A percentile compares a stretch with the other conserved stretches of the same genome.
phyloP scores from a whole-genome alignment of 2,888 invertebrate genomes.

The Rhaphigaster nebulosa region DNA sequence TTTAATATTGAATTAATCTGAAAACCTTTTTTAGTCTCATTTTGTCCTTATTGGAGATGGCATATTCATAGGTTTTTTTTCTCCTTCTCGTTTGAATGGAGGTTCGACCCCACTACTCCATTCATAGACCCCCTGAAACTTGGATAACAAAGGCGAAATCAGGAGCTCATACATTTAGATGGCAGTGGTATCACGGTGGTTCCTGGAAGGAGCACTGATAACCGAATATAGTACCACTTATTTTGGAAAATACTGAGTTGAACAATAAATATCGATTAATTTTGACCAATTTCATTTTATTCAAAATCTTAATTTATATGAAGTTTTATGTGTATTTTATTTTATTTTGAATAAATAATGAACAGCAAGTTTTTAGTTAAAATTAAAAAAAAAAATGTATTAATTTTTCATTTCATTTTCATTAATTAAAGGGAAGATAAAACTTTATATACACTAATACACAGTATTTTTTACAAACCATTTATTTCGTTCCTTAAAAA shows the following conservation, averaged over 20 bases:
- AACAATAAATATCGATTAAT: background rate
- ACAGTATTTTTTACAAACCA: no score
- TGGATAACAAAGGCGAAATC: constrained; percentile 7
- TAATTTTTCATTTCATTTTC: no score
- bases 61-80: background rate
- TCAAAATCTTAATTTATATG: no score
- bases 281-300: background rate
- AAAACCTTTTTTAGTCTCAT: background rate
- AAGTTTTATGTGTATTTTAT: no score
- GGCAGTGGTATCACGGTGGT: background rate
- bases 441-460: no score
- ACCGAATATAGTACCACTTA: background rate
- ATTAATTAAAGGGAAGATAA: no score
- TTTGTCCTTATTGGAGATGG: background rate
- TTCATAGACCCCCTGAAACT: constrained; percentile 29
- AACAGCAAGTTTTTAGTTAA: no score
- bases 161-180: constrained; percentile 45
- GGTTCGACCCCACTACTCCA: background rate
- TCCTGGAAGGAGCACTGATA: background rate
- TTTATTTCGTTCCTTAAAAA: no score
- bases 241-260: background rate
- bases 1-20: no score
- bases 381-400: no score
- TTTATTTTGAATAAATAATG: no score
- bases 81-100: background rate